Evolutionary conservation across 1,140 invertebrate species (phyloP), one percentile per base, ranked within the genome.

Genomic region (Ephestia elutella): DNA sequence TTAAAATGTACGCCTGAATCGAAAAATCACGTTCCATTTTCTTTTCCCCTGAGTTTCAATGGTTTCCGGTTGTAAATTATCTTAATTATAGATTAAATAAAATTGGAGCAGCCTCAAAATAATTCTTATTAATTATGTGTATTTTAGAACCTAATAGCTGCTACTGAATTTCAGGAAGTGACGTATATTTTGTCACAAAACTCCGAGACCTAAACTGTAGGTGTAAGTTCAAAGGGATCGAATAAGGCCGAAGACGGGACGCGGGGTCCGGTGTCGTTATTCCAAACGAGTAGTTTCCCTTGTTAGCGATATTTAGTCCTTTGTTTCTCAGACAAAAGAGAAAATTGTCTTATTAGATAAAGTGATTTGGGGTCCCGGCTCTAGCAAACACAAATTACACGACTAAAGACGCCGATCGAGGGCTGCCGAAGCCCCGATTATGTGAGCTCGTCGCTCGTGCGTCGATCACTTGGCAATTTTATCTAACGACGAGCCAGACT

Each of bases 401-500:
- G 50, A 53, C 11, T 53, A 53, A 53, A 53, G 50, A 20, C 50
- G 50, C 13, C 50, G 19, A 53, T 53, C 50, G 21, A 3, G 50
- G 17, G 50, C 50, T 25, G 38, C 21, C 50, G n/a, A n/a, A n/a
- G n/a, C n/a, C n/a, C n/a, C n/a, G 50, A 53, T 53, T 53, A 53
- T 25, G 50, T 25, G 50, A 53, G 50, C 20, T 53, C 50, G 20
- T 53, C 50, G 18, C 49, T 50, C 19, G 50, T 25, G 21, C 50
- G 50, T 53, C 19, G 50, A 53, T 53, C 50, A 25, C 50, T 25
- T 53, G 21, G 50, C 50, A 53, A 53, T 53, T 53, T 53, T 53
- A 53, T 53, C 50, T 53, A 53, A 53, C 50, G 50, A 53, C 50
- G 19, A 53, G 50, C 50, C 50, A 53, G 50, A 53, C 50, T 53